Conservation (phyloP, 64 coral and sea anemone genomes). For the Exaiptasia diaphana region DNA sequence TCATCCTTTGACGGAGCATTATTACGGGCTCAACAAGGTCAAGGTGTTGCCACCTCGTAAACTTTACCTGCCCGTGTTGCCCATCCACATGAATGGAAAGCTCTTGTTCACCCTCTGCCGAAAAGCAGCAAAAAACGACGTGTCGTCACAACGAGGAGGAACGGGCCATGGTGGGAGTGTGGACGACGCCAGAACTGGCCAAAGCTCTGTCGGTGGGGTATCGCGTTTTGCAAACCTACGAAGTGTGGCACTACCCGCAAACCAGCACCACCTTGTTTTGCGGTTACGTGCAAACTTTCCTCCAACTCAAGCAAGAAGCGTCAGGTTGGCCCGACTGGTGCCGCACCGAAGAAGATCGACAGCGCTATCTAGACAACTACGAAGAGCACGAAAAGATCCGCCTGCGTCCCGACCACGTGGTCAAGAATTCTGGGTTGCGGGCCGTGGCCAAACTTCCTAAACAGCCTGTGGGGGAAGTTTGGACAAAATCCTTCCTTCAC, state of each 20-base stretch:
- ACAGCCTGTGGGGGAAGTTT: constrained; percentile 16
- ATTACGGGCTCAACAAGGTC: not conserved
- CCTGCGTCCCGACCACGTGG: not conserved
- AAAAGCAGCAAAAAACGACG: too few relatives aligned
- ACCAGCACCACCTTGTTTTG: not conserved
- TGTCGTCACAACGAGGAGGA: not conserved
- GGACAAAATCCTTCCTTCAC: not conserved
- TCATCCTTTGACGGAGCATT: not conserved
- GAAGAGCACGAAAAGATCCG: not conserved
- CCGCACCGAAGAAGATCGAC: not conserved
- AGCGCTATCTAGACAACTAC: not conserved
- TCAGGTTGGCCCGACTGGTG: not conserved
- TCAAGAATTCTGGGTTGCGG: not conserved
- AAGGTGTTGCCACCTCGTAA: not conserved
- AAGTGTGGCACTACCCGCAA: constrained; percentile 32
- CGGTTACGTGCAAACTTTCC: not conserved
- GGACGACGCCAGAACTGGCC: not conserved
- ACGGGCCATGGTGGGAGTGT: not conserved
- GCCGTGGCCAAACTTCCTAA: not conserved
- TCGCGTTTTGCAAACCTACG: not conserved
- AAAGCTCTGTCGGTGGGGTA: constrained; percentile 3
- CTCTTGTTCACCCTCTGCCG: not conserved
- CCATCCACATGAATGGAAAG: not conserved
- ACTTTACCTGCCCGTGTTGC: not conserved
- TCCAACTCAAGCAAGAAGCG: constrained; percentile 29